These are phyloP conservation scores for Bubo bubo DNA, from an alignment of 2,113 vertebrate species.

Conservation along the genomic window DNA sequence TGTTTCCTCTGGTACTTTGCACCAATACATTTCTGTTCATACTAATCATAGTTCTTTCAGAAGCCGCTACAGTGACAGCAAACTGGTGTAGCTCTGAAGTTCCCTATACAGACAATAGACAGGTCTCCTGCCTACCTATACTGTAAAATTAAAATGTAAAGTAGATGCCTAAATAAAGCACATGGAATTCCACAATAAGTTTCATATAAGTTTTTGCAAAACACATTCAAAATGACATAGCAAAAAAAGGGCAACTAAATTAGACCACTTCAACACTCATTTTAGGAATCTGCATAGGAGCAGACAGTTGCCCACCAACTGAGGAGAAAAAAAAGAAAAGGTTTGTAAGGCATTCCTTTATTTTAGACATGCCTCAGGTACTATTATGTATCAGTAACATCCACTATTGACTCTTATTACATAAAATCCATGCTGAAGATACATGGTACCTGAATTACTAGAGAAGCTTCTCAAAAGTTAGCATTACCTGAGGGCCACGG, in stretches of 20 bases:
- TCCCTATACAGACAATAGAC: neutral
- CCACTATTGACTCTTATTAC: neutral
- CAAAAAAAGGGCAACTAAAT: neutral
- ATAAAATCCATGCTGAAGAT: neutral
- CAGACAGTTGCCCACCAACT: neutral
- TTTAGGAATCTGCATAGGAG: neutral
- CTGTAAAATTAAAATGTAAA: neutral
- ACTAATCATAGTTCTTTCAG: neutral
- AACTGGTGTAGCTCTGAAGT: no score
- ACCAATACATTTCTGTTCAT: neutral
- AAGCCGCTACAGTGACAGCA: neutral
- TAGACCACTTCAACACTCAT: neutral
- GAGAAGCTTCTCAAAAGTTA: neutral
- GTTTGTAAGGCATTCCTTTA: neutral
- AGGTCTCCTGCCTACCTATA: neutral
- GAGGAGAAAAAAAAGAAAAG: no score
- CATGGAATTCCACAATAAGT: neutral
- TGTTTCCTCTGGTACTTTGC: neutral
- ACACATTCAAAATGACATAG: neutral
- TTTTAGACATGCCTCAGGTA: neutral
- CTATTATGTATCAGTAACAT: neutral
- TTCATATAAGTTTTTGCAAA: neutral
- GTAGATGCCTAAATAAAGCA: no score
- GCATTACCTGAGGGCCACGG: neutral
- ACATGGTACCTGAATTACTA: neutral